A percentile compares a stretch with the other conserved stretches of the same genome.
These are phyloP conservation scores for Ibycter americanus DNA, from an alignment of 2,797 vertebrate genomes.

Conservation along the genomic window DNA sequence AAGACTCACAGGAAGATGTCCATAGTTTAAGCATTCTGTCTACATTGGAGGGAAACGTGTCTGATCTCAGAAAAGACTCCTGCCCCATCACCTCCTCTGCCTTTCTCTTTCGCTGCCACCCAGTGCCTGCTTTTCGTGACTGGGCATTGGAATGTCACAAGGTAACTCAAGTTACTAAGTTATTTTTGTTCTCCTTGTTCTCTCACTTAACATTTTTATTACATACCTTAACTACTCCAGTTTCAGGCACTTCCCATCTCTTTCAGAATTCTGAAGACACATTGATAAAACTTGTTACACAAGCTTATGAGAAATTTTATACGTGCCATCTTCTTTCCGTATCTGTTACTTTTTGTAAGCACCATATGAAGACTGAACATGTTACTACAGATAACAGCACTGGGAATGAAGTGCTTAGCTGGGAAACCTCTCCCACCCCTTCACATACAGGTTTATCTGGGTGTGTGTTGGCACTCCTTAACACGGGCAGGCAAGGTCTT, in stretches of 20 bases:
- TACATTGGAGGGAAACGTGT: background rate
- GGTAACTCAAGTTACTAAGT: background rate
- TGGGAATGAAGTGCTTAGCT: background rate
- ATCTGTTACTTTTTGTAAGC: background rate
- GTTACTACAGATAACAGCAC: background rate
- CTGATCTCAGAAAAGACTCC: background rate
- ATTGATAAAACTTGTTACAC: background rate
- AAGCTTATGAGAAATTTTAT: background rate
- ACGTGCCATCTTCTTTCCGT: background rate
- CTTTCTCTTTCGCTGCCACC: background rate
- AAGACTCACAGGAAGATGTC: slow-evolving; percentile 6
- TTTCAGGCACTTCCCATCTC: background rate
- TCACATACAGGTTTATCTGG: background rate
- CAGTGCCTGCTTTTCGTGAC: background rate
- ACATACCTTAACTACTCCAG: background rate
- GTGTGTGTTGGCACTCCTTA: background rate
- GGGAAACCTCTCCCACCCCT: background rate
- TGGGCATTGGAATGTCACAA: background rate
- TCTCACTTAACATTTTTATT: background rate
- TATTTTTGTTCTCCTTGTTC: background rate
- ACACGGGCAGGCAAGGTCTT: background rate
- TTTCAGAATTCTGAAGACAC: background rate
- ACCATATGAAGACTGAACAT: background rate
- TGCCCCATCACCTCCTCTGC: background rate
- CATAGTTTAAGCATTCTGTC: background rate